Percentiles rank a stretch among this genome's conserved stretches.
Evolutionary conservation across 2,797 vertebrate genomes (phyloP).

Genomic region (Perodicticus potto): DNA sequence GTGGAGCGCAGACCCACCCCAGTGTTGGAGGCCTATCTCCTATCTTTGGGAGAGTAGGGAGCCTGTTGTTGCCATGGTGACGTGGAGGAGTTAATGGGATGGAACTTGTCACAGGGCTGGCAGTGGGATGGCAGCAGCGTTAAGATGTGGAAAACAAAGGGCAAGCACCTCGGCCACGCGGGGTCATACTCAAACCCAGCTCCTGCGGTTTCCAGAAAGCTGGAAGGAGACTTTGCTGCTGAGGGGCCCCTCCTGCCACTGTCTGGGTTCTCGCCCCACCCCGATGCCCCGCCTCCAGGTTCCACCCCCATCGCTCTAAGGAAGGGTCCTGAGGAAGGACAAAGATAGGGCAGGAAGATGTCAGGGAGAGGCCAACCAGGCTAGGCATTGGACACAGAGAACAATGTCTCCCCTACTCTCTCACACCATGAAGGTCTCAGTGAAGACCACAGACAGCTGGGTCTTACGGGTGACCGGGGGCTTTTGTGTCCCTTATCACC

Average conservation of each 20-base stretch:
- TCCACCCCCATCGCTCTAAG: not conserved
- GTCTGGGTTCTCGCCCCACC: not conserved
- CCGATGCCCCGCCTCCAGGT: accelerated
- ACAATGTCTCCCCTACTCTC: not conserved
- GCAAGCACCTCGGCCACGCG: not conserved
- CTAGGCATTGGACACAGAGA: not conserved
- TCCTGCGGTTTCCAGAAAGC: not conserved
- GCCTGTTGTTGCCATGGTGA: constrained; percentile 84
- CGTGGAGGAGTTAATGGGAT: constrained; percentile 84
- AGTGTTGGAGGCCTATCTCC: constrained; percentile 40
- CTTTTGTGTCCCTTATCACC: not conserved
- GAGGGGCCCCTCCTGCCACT: not conserved
- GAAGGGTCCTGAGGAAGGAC: not conserved
- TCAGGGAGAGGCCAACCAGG: not conserved
- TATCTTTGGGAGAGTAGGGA: constrained; percentile 66
- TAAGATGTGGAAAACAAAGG: constrained; percentile 57
- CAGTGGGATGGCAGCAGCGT: constrained; percentile 59
- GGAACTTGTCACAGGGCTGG: constrained; percentile 79
- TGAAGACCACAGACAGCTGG: not conserved
- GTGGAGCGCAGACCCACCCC: not conserved
- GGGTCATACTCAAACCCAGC: not conserved
- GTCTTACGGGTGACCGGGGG: not conserved
- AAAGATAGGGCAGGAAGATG: not conserved
- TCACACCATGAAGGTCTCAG: not conserved
- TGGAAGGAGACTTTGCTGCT: not conserved